Percentiles rank a stretch among this genome's conserved stretches.
Evolutionary conservation across 1,140 invertebrate genomes (phyloP).

Genomic region (Semibalanus balanoides): DNA sequence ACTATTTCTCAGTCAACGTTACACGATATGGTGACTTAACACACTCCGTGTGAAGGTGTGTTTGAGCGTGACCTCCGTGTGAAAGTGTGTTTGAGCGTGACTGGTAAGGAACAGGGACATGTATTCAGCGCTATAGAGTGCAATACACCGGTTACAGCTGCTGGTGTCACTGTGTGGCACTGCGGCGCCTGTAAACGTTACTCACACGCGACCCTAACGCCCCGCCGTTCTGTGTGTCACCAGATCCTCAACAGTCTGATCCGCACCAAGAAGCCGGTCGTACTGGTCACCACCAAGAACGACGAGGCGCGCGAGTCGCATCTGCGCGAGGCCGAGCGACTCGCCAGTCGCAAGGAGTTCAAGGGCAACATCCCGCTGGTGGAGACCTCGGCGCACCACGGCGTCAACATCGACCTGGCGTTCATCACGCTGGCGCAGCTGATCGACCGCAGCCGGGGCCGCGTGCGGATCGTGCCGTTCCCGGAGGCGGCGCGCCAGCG

Average conservation of each 20-base stretch:
- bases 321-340: conserved; percentile 72
- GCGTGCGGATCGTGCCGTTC: conserved; percentile 55
- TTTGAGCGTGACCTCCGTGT: no score
- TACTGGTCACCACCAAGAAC: conserved; percentile 91
- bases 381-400: conserved; percentile 90
- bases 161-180: no score
- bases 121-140: no score
- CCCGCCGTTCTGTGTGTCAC: no score
- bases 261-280: conserved; percentile 88
- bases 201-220: no score
- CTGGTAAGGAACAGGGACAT: no score
- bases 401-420: conserved; percentile 89
- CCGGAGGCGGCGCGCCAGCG: conserved; percentile 67
- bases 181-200: no score
- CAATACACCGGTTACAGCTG: no score
- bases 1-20: no score
- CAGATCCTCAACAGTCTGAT: conserved; percentile 67
- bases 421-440: conserved; percentile 85
- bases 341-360: conserved; percentile 70
- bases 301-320: conserved; percentile 76
- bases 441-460: conserved; percentile 58
- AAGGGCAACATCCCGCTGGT: conserved; percentile 57
- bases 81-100: no score
- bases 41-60: no score
- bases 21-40: no score